Base-by-base conservation (phyloP, 1,140 invertebrate genomes). In the Chionoecetes opilio region DNA sequence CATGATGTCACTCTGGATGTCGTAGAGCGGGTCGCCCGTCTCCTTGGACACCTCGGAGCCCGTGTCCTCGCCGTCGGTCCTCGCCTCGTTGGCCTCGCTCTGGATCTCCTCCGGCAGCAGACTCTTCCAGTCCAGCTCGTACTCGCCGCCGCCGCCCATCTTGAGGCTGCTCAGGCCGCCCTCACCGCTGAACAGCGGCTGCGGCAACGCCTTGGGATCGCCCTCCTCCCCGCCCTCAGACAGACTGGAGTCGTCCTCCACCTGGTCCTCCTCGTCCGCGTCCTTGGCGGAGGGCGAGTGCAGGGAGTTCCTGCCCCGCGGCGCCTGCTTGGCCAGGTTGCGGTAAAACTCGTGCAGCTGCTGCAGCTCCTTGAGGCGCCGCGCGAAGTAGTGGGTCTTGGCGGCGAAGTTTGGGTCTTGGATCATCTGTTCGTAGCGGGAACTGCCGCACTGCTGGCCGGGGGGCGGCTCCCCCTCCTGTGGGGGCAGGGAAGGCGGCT, bases 61-160 rank as follows among this genome's bases (percentile, higher is more conserved):
- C n/a, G 97, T 97, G 97, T 98, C 98, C 97, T 98, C 98, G 82
- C 98, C 98, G 96, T 99, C 97, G 94, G 99, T 99, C 5, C 92
- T 95, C 9, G 38, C 82, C 75, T 96, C 96, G 26, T 82, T 87
- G 26, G 84, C 82, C 46, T 96, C 96, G 34, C 96, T 96, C 46
- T 95, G 95, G 53, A 96, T 95, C 88, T 96, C 96, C 75, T 96
- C 96, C 29, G 96, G 96, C 92, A 96, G 82, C 3, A 96, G 90
- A 32, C 88, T 92, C 92, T 96, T 96, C 96, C 96, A 96, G 91
- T 95, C 92, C 35, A 96, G 96, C 32, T 96, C 95, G 85, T 95
- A 96, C 29, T 96, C 94, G 17, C 91, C 91, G 41, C 41, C 41
- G 5, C 53, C 53, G 6, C 93, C 93, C 75, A 95, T 35, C 37